Evolutionary conservation across 2,888 invertebrate genomes (phyloP), one percentile per base, ranked within the genome.

Genomic region (Andrena minutula): DNA sequence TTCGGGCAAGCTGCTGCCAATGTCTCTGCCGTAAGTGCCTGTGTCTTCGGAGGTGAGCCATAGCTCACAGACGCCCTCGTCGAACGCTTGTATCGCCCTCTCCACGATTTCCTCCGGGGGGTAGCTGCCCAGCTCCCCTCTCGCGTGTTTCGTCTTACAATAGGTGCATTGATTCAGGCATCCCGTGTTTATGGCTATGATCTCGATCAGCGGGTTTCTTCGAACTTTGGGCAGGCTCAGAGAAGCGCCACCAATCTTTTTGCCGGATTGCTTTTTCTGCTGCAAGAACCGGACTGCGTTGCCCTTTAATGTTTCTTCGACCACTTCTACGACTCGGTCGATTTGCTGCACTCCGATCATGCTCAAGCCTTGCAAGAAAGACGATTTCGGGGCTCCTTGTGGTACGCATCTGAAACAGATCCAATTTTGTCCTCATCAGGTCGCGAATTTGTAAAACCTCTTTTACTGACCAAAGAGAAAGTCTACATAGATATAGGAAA

Each of bases 11-110:
- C 97, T 97, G 0, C 97, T 96, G 30, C 97, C 98, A 84, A 99
- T 98, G 93, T 99, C 99, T 75, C 98, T 96, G 0, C 99, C 99
- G 94, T 99, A 99, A 0, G 99, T 98, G 92, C 99, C 99, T 0
- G 99, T 98, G 93, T 99, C 99, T 94, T 99, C 99, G 2, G 99
- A 99, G 0, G 99, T 99, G 26, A 99, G 94, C 99, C 99, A 99
- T 16, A 99, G 96, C 94, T 99, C 99, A 72, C 97, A 97, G 3
- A 99, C 99, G 0, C 99, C 99, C 94, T 99, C 99, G 78, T 95
- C 94, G 91, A 98, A 99, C 0, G 98, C 98, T 94, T 98, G 98
- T 47, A 95, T 94, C 0, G 98, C 99, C 84, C 99, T 95, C 76
- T 96, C 96, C 0, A 99, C 96, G 61, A 99, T 98, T 93, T 99